phyloP scores from a whole-genome alignment of 2,888 invertebrate genomes.

The Ommatoiulus sabulosus region DNA sequence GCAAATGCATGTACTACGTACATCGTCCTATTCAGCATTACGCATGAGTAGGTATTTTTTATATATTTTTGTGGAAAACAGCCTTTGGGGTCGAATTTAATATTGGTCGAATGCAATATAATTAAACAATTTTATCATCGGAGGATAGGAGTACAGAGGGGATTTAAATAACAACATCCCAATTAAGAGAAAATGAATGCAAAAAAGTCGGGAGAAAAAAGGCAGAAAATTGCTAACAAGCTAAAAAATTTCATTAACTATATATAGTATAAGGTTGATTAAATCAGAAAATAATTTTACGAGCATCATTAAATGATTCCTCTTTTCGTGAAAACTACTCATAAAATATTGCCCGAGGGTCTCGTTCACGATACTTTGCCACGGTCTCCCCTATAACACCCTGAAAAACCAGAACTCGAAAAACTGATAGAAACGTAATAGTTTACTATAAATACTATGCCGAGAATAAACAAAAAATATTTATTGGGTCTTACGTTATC shows the following conservation, averaged over 20 bases:
- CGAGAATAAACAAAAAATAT: background rate
- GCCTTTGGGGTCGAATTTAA: slow-evolving; percentile 45
- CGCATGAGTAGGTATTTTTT: background rate
- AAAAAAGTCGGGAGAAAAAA: background rate
- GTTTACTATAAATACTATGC: background rate
- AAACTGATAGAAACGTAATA: slow-evolving; percentile 42
- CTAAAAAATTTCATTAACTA: slow-evolving; percentile 30
- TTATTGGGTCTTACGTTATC: background rate
- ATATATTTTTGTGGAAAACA: background rate
- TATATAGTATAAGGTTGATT: slow-evolving; percentile 40
- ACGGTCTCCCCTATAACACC: background rate
- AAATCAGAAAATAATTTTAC: slow-evolving; percentile 37
- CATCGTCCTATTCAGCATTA: background rate
- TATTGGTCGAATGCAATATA: slow-evolving; percentile 29
- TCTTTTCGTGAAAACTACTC: slow-evolving; percentile 41
- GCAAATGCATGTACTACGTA: background rate
- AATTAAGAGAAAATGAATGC: slow-evolving; percentile 24
- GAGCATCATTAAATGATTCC: slow-evolving; percentile 44
- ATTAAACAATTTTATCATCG: slow-evolving; percentile 36
- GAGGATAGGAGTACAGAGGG: slow-evolving; percentile 3
- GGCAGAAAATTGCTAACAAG: slow-evolving; percentile 39
- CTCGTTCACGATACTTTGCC: slow-evolving; percentile 4
- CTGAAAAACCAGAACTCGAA: slow-evolving; percentile 14
- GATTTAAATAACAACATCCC: slow-evolving; percentile 40
- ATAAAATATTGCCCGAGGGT: background rate